Evolutionary conservation across 2,888 invertebrate genomes (phyloP), one percentile per base, ranked within the genome.

Genomic region (Agrochola lota): DNA sequence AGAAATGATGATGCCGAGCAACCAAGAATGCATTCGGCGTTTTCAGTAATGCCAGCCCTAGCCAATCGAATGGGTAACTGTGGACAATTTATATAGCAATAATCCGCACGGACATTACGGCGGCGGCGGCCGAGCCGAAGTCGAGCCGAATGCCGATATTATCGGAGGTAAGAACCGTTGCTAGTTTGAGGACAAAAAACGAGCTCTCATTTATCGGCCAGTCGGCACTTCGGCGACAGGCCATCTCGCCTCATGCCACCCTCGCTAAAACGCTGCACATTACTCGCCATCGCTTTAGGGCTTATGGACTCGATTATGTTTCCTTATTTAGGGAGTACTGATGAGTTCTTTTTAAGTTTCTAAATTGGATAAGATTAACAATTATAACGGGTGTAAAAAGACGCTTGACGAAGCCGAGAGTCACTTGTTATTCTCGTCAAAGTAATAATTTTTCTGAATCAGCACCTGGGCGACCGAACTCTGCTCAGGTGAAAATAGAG

Each of bases 1-100:
- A 49, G 30, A 30, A 30, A 30, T 30, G 30, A 30, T 1, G 30
- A 30, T 30, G 30, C 30, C 30, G 8, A 7, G 20, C 20, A 17
- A 49, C 11, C 30, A 46, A 49, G n/a, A 59, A 35, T 20, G 1
- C 9, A 43, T 62, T 62, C 52, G 15, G 0, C 20, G 20, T 52
- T 67, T 60, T 55, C n/a, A 9, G 62, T 85, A 87, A 17, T 35
- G 46, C 17, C 95, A 96, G 46, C 96, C 96, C 95, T 96, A 92
- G 8, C 59, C 91, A 95, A 95, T 94, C 90, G 92, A 95, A 95
- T 94, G 94, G 95, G 95, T 95, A 95, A 95, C 93, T 95, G 95
- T 92, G 95, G 94, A 95, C 96, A 96, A 96, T 96, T 96, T 96
- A 96, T 96, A 96, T 95, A 90, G 96, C 96, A 96, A 96, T 96